Evolutionary conservation across 2,113 vertebrate species (phyloP), one percentile per base, ranked within the genome.

Genomic region (Lepisosteus oculatus): DNA sequence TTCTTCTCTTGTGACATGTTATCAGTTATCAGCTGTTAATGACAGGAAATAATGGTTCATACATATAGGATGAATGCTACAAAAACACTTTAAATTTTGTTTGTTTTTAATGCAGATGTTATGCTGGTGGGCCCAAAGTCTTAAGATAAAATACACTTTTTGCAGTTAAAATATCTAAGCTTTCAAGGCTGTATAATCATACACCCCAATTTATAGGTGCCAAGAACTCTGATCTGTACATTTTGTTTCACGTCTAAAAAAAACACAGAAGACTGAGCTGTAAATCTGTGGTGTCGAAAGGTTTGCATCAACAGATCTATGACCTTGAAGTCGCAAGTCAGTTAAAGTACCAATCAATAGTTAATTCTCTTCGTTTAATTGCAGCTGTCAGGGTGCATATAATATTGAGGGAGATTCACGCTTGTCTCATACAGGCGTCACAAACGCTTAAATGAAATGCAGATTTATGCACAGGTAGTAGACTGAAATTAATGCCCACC

Each of bases 271-370:
- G 45, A 15, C 5, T n/a, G 45, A 43, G 12, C 15, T 5, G 43
- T 73, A 68, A 62, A 54, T 68, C 51, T 67, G 29, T 6, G n/a
- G 45, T 13, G 42, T 17, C 13, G 62, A 55, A 11, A 55, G 4
- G 6, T 45, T 61, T 41, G 13, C 47, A 3, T 55, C 44, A 2
- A 14, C 41, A 14, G 44, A 47, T 67, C 66, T 67, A 55, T 74
- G 62, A 66, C 77, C 71, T 79, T 73, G 67, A 6, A 42, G 15
- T 15, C 68, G 68, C 47, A 55, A 7, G 11, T 29, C 66, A 61
- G 63, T 69, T 66, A 71, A 70, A 71, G 13, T 55, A 64, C 47
- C 68, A 55, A 76, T 82, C 70, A 72, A 70, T 78, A 76, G 64
- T 74, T 72, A 65, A 77, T 78, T 72, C 72, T 70, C 13, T 3